Evolutionary conservation across 64 coral and sea anemone species (phyloP).

Genomic region (Exaiptasia diaphana): DNA sequence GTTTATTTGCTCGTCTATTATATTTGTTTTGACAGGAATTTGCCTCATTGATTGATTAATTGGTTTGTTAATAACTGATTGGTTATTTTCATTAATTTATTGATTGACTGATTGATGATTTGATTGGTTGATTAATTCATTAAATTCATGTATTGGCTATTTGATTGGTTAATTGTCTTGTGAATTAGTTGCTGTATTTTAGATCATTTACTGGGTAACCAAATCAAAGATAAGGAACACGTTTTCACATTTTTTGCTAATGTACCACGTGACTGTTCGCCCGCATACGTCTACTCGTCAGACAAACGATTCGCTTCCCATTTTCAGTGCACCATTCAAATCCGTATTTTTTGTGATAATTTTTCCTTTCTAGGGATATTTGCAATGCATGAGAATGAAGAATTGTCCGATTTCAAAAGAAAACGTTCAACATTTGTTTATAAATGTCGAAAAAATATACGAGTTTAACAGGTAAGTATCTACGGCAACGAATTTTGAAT

Average conservation of each 20-base stretch:
- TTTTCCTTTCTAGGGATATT: conserved; percentile 63
- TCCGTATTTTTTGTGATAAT: not conserved
- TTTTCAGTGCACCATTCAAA: not conserved
- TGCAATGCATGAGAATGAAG: conserved; percentile 64
- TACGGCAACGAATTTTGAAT: too few relatives aligned
- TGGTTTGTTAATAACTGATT: not conserved
- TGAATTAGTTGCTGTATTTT: too few relatives aligned
- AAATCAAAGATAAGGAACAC: not conserved
- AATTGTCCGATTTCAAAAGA: conserved; percentile 55
- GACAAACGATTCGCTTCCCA: not conserved
- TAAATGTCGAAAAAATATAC: conserved; percentile 88
- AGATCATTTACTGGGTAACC: not conserved
- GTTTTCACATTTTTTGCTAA: not conserved
- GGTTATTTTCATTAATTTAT: not conserved
- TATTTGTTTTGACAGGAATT: not conserved
- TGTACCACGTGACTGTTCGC: not conserved
- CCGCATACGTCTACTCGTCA: not conserved
- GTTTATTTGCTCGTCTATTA: not conserved
- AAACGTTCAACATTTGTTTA: conserved; percentile 70
- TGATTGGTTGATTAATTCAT: not conserved
- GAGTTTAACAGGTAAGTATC: conserved; percentile 73
- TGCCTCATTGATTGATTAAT: not conserved
- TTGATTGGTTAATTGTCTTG: not conserved
- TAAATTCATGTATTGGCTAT: not conserved
- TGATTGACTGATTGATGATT: not conserved